These are phyloP conservation scores for Drosophila melanogaster DNA, from an alignment of 1,140 invertebrate genomes.

Conservation along the genomic window DNA sequence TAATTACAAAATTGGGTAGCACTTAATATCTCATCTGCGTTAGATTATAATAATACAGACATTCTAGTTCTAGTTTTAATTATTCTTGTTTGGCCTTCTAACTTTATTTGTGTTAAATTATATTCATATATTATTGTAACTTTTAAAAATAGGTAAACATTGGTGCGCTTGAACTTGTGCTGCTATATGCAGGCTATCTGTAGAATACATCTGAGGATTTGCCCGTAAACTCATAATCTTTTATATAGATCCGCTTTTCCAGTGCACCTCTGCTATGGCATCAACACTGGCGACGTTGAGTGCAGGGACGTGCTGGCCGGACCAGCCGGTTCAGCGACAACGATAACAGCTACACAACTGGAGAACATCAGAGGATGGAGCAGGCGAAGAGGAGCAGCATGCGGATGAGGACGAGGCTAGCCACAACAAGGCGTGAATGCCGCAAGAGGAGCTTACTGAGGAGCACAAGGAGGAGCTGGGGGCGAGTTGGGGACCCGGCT, in stretches of 20 bases:
- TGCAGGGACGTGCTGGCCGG: constrained; percentile 5
- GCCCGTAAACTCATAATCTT: background rate
- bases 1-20: too few relatives aligned
- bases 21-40: too few relatives aligned
- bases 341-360: constrained; percentile 68
- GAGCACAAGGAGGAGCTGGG: constrained; percentile 14
- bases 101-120: too few relatives aligned
- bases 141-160: background rate
- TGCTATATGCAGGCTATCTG: background rate
- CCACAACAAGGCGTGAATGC: constrained; percentile 80
- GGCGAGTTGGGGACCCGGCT: constrained; percentile 6
- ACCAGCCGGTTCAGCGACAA: constrained; percentile 58
- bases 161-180: background rate
- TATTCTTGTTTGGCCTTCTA: too few relatives aligned
- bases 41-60: too few relatives aligned
- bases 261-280: background rate
- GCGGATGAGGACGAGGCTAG: constrained; percentile 7
- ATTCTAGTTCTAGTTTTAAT: too few relatives aligned
- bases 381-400: background rate
- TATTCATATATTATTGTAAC: too few relatives aligned
- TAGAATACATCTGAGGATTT: background rate
- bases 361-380: constrained; percentile 5
- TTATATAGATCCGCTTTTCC: background rate
- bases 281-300: background rate
- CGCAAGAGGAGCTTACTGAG: constrained; percentile 57